Percentiles rank a stretch among this genome's conserved stretches.
These are phyloP conservation scores for Anhinga anhinga DNA, from an alignment of 2,113 vertebrate genomes.

Conservation along the genomic window DNA sequence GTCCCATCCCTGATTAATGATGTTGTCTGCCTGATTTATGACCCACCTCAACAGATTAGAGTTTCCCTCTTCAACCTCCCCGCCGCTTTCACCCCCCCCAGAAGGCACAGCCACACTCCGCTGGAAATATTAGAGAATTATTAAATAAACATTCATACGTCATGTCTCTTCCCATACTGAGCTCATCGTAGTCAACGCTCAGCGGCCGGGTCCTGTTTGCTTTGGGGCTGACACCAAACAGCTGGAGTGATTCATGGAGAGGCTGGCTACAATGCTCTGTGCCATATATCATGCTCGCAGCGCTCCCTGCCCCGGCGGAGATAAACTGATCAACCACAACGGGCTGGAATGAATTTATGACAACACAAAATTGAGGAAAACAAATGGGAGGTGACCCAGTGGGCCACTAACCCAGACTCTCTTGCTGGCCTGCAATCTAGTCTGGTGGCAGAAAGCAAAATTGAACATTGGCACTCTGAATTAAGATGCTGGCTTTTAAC, in stretches of 20 bases:
- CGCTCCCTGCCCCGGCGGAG: conserved; percentile 81
- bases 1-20: conserved; percentile 88
- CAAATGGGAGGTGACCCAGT: conserved; percentile 86
- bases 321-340: conserved; percentile 83
- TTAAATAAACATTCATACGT: conserved; percentile 92
- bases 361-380: conserved; percentile 89
- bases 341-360: conserved; percentile 93
- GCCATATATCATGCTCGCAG: conserved; percentile 84
- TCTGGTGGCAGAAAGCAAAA: conserved; percentile 81
- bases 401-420: conserved; percentile 81
- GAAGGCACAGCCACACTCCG: conserved; percentile 72
- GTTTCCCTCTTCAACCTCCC: conserved; percentile 75
- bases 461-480: conserved; percentile 80
- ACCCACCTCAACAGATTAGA: conserved; percentile 83
- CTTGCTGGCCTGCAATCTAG: conserved; percentile 79
- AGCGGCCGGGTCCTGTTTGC: conserved; percentile 77
- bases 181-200: conserved; percentile 80
- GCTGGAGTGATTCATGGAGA: conserved; percentile 91
- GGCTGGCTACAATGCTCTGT: conserved; percentile 83
- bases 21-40: conserved; percentile 90
- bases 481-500: conserved; percentile 82
- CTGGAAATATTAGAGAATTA: conserved; percentile 88
- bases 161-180: conserved; percentile 82
- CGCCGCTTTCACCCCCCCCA: conserved; percentile 14
- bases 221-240: conserved; percentile 86